phyloP scores from a whole-genome alignment of 2,888 invertebrate genomes.

The Hermodice carunculata region DNA sequence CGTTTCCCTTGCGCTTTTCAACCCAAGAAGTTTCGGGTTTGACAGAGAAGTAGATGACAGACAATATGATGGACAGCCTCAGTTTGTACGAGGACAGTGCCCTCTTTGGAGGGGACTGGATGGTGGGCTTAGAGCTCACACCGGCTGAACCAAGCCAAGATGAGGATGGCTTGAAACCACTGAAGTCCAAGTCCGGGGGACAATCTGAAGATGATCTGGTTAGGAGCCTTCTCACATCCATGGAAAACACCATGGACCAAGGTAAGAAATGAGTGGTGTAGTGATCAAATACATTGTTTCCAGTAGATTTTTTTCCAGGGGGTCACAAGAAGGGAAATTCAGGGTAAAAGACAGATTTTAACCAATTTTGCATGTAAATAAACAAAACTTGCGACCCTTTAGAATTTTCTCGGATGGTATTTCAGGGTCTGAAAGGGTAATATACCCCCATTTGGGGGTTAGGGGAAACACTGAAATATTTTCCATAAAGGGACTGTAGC shows the following conservation, averaged over 20 bases:
- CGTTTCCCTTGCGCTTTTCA: conserved; percentile 20
- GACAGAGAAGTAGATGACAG: conserved; percentile 1
- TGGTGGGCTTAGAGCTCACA: too few species aligned
- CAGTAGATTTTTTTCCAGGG: too few species aligned
- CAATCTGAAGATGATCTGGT: neutral
- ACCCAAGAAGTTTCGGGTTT: neutral
- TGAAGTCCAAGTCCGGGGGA: neutral
- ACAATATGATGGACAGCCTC: conserved; percentile 10
- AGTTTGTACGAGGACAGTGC: neutral
- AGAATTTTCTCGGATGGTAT: too few species aligned
- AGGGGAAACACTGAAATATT: too few species aligned
- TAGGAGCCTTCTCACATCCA: too few species aligned
- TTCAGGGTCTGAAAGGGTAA: too few species aligned
- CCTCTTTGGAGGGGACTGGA: conserved; percentile 12
- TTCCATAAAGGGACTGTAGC: too few species aligned
- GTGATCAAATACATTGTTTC: neutral
- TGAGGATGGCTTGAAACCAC: neutral
- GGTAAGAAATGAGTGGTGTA: neutral
- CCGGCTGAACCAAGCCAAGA: neutral
- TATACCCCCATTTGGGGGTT: too few species aligned
- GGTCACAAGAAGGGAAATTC: too few species aligned
- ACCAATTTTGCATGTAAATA: too few species aligned
- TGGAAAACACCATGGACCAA: neutral
- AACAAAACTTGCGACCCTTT: too few species aligned
- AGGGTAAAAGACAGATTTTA: too few species aligned